Evolutionary conservation across 2,888 invertebrate species (phyloP), one percentile per base, ranked within the genome.

Genomic region (Orthosia incerta): DNA sequence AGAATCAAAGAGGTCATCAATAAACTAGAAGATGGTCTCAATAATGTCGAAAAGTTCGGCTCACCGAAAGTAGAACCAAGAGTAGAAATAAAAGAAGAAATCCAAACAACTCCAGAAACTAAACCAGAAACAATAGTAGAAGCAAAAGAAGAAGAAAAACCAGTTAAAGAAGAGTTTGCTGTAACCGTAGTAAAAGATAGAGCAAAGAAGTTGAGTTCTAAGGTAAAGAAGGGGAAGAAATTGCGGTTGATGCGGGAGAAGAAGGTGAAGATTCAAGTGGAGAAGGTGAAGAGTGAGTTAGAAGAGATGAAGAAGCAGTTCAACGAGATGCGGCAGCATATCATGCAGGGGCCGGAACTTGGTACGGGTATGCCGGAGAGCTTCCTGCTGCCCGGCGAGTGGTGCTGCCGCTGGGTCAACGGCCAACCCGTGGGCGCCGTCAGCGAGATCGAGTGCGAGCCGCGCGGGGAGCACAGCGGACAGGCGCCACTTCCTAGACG

Each of bases 371-470:
- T 94, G 89, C 91, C 93, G 7, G 94, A 93, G 78, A 92, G 90
- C 53, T 92, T 90, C 80, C 83, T 95, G 69, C 68, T 93, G 85
- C 93, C 95, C n/a, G 97, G 97, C 2, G 97, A 97, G 89, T 97
- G 97, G 97, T 97, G 97, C 80, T 97, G 97, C 85, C 97, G 96
- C 82, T 98, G 98, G 98, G 95, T 97, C n/a, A 97, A 97, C 83
- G 97, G 97, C 50, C 97, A 97, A 88, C 98, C 98, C 0, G 97
- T 97, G 57, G 98, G 98, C 0, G 90, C 90, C 13, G 96, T 97
- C 90, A 89, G 94, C 87, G 95, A 96, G 84, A 89, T 97, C 45
- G 93, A 92, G 72, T 81, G 86, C 3, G 93, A 96, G 50, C 89
- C 92, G 2, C 95, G 95, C 59, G 62, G 67, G 1, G 96, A 96